Evolutionary conservation across 1,140 invertebrate species (phyloP).

Genomic region (Drosophila pandora): DNA sequence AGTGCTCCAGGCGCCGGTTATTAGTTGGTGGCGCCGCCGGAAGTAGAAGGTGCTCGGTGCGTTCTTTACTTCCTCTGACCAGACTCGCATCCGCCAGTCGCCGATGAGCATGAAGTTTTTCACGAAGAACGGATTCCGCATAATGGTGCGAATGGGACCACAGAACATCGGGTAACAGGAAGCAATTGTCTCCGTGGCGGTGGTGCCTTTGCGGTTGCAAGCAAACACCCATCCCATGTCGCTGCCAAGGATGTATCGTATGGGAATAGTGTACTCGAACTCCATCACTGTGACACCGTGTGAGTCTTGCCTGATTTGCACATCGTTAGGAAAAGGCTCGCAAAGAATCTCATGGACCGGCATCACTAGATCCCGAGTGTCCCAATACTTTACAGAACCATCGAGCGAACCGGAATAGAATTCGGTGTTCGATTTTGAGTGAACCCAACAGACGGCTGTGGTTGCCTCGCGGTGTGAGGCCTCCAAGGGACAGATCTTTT

Average conservation of each 20-base stretch:
- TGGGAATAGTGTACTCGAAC: conserved; percentile 93
- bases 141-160: conserved; percentile 91
- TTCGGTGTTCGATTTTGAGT: conserved; percentile 91
- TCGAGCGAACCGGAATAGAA: conserved; percentile 94
- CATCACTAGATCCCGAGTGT: conserved; percentile 89
- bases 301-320: conserved; percentile 87
- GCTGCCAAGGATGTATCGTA: conserved; percentile 88
- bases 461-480: conserved; percentile 89
- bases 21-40: conserved; percentile 87
- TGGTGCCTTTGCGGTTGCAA: conserved; percentile 90
- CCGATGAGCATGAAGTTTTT: conserved; percentile 95
- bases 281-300: conserved; percentile 91
- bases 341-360: conserved; percentile 90
- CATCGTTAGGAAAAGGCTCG: conserved; percentile 87
- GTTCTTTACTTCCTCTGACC: conserved; percentile 95
- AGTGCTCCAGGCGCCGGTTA: conserved; percentile 93
- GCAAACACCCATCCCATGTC: conserved; percentile 87
- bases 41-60: conserved; percentile 94
- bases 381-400: conserved; percentile 93
- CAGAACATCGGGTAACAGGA: conserved; percentile 88
- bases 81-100: conserved; percentile 93
- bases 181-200: conserved; percentile 89
- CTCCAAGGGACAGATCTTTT: conserved; percentile 85
- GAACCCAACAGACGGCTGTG: conserved; percentile 88
- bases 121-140: conserved; percentile 93